Base-by-base conservation (phyloP, 2,888 invertebrate genomes). In the Pammene fasciana region DNA sequence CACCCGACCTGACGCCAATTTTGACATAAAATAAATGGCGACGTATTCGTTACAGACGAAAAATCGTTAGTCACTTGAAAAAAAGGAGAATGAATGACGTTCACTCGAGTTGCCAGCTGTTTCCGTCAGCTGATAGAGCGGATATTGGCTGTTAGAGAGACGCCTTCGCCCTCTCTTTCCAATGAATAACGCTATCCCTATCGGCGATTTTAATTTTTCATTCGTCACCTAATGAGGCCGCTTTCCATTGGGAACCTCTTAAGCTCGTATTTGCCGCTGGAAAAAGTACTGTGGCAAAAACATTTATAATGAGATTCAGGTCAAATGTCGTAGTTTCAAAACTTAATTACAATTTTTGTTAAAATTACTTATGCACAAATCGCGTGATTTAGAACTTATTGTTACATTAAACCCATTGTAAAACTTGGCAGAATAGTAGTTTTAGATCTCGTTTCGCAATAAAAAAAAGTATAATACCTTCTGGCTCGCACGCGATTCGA, bases 91-190 rank as follows among this genome's bases (percentile, higher is more conserved):
- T 84, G 83, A 84, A 87, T 87, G 84, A 82, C 82, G 80, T 82
- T 82, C 82, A 81, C 84, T 85, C 80, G 80, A 83, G 80, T 81
- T 76, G 85, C 87, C 91, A 92, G 89, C 91, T 92, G 92, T 86
- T 90, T 90, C 92, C 92, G 88, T 76, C 81, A 90, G 89, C 92
- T 92, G 92, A 92, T 92, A 89, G 89, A 83, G 83, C 88, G 92
- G 91, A 91, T 92, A 92, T 91, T 91, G 88, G 87, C 89, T 86
- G 89, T 89, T 90, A 89, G 78, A 80, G 80, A 82, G 78, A 79
- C 78, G 74, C 74, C 75, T 72, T 72, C 75, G 76, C 75, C 82
- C 82, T 81, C 85, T 81, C 81, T 79, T 80, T 75, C 80, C 46
- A 60, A 52, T 68, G 56, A 71, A 71, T 76, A 71, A 72, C 72